These are phyloP conservation scores for Saguinus midas DNA, from an alignment of 2,113 vertebrate genomes.

Conservation along the genomic window DNA sequence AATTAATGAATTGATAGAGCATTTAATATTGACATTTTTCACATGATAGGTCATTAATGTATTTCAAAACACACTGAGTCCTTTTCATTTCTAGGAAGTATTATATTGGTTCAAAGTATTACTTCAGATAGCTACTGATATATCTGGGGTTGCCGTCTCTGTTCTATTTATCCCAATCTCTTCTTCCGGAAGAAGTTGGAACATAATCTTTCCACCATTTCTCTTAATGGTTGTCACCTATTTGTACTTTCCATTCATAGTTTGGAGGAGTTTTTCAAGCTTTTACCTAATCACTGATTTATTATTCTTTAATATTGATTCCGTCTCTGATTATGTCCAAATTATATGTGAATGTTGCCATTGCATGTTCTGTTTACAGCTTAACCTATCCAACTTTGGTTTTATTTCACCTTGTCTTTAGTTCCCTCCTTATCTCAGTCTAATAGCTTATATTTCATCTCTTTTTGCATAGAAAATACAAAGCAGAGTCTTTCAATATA, in stretches of 20 bases:
- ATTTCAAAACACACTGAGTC: neutral
- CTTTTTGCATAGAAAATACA: slow-evolving; percentile 15
- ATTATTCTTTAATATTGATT: neutral
- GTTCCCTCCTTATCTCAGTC: neutral
- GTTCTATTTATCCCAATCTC: neutral
- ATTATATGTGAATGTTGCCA: neutral
- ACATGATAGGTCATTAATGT: neutral
- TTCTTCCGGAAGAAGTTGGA: slow-evolving; percentile 43
- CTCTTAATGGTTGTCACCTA: neutral
- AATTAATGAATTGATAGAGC: neutral
- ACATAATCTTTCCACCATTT: slow-evolving; percentile 36
- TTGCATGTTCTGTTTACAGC: neutral
- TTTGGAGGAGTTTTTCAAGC: neutral
- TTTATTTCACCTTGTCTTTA: neutral
- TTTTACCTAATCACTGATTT: neutral
- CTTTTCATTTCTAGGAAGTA: neutral
- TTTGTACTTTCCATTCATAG: neutral
- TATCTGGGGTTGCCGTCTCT: slow-evolving; percentile 4
- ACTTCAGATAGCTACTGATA: slow-evolving; percentile 20
- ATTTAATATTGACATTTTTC: slow-evolving; percentile 40
- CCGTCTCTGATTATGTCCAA: neutral
- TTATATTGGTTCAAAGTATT: neutral
- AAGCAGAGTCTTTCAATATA: neutral
- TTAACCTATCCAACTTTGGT: slow-evolving; percentile 11
- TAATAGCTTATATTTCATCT: neutral